Base-by-base conservation (phyloP, 2,113 vertebrate genomes). In the Platichthys flesus region DNA sequence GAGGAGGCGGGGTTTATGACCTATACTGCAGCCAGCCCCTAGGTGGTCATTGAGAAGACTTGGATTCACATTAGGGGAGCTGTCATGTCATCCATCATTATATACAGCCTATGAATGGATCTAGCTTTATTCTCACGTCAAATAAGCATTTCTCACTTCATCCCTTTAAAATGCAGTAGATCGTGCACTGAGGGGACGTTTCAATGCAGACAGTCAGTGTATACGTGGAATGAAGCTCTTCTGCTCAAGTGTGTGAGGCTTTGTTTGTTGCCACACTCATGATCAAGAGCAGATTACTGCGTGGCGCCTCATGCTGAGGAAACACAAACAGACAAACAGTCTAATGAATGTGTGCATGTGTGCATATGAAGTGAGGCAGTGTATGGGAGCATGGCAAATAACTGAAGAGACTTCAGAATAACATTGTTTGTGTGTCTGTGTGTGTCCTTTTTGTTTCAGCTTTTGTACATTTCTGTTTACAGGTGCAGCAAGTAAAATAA, bases 271-370 rank as follows among this genome's bases (percentile, higher is more conserved):
- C 57, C 42, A 23, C 10, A 64, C 24, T 58, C 45, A 83, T 68
- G 76, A 87, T 82, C 56, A 72, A 20, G 54, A 42, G 67, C 76
- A 78, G 87, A 90, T 89, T 82, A 74, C 54, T 62, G 82, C 14
- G 71, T 47, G 60, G 65, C 56, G 63, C 67, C 59, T 65, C 65
- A 68, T 74, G 72, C 59, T 60, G 61, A 71, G 79, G 57, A 78
- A 91, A 90, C 79, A 79, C 67, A 84, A 78, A 83, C 74, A 83
- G 69, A 85, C 6, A 1, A 16, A 18, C 15, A 2, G 24, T 51
- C 15, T 51, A 51, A 51, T 37, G 58, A 72, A 60, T 55, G 74
- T 40, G 64, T 40, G 64, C 49, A 47, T 61, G 71, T 64, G 65
- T 64, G 35, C 31, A 16, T 37, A 35, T 23, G 35, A 67, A 51